These are phyloP conservation scores for Argentina silus DNA, from an alignment of 2,797 vertebrate genomes.

Conservation along the genomic window DNA sequence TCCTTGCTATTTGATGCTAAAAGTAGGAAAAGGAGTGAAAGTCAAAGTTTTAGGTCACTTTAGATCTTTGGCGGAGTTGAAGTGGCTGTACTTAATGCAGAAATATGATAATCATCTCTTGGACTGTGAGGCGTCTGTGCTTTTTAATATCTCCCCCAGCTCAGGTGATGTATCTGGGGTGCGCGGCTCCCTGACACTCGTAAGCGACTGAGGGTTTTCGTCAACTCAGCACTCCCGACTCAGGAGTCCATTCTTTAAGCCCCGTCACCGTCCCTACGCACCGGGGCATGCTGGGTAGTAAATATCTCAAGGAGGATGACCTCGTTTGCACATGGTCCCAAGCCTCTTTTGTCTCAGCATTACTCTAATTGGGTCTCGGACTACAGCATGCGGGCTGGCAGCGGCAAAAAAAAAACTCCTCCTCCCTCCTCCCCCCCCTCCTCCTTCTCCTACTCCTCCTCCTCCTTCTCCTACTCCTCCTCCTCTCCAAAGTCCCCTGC, in stretches of 20 bases:
- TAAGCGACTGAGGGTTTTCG: conserved; percentile 55
- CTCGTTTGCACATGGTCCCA: conserved; percentile 64
- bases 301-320: conserved; percentile 68
- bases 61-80: conserved; percentile 54
- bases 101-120: conserved; percentile 73
- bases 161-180: conserved; percentile 59
- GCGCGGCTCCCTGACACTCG: conserved; percentile 64
- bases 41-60: conserved; percentile 65
- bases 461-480: conserved; percentile 13
- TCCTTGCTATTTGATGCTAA: conserved; percentile 1
- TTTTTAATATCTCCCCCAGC: conserved; percentile 59
- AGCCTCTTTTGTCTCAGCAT: conserved; percentile 51
- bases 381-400: not conserved
- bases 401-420: not conserved
- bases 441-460: conserved; percentile 9
- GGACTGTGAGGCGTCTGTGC: conserved; percentile 56
- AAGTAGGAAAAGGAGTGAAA: conserved; percentile 46
- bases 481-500: conserved; percentile 12
- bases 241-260: conserved; percentile 43
- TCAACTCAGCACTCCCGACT: conserved; percentile 63
- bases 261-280: conserved; percentile 40
- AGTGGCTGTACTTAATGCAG: conserved; percentile 66
- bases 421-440: conserved; percentile 31
- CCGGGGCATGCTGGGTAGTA: conserved; percentile 55
- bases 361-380: conserved; percentile 62